Evolutionary conservation across 2,797 vertebrate genomes (phyloP).

Genomic region (Siniperca undulata): DNA sequence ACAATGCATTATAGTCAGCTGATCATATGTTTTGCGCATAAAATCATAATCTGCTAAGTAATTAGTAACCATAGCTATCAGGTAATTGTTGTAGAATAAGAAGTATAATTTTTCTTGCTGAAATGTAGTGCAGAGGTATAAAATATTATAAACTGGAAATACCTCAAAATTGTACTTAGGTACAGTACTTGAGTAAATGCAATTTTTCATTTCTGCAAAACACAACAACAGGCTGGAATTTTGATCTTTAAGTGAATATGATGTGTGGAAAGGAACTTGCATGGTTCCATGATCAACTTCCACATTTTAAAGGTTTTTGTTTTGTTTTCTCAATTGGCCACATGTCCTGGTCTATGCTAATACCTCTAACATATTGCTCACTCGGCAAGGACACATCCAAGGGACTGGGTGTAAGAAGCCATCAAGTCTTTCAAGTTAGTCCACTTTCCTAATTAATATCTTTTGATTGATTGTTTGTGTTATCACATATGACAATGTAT

Average conservation of each 20-base stretch:
- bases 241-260: neutral
- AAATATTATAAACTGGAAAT: neutral
- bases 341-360: neutral
- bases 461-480: constrained; percentile 34
- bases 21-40: neutral
- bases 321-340: neutral
- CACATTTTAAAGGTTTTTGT: neutral
- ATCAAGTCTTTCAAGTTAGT: constrained; percentile 29
- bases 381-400: neutral
- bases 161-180: neutral
- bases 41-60: neutral
- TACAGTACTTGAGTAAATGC: neutral
- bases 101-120: neutral
- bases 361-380: neutral
- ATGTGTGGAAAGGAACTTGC: neutral
- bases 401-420: constrained; percentile 2
- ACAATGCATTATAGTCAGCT: neutral
- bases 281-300: neutral
- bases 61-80: neutral
- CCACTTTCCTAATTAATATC: constrained; percentile 21
- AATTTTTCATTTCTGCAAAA: neutral
- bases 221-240: neutral
- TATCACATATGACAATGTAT: constrained; percentile 20
- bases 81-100: neutral
- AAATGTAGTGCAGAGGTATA: neutral